Base-by-base conservation (phyloP, 1,140 invertebrate species). In the Pygmarrhopalites habei region DNA sequence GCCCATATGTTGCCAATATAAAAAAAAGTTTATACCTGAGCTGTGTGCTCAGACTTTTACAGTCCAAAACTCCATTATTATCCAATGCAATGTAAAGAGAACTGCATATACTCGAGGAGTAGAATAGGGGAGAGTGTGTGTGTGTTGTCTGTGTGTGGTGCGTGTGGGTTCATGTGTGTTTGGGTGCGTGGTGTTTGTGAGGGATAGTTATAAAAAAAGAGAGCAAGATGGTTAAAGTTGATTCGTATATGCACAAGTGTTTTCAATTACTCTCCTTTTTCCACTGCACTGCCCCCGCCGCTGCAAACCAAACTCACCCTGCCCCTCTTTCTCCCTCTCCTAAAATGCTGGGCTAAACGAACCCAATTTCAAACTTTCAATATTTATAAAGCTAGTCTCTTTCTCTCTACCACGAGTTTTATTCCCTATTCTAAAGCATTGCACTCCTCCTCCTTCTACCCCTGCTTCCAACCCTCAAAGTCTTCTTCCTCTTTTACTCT, bases 311-410 rank as follows among this genome's bases (percentile, higher is more conserved):
- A 41, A n/a, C n/a, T 12, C 39, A 12, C 39, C n/a, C 12, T 12
- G 39, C 12, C n/a, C 39, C 39, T n/a, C 39, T 41, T n/a, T 41
- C 39, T n/a, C 12, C 46, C 19, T 49, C 7, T 12, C 7, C 12
- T 23, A 12, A 10, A 49, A 49, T 10, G 46, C n/a, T n/a, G n/a
- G n/a, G n/a, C n/a, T n/a, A n/a, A 21, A 49, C 7, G 7, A 49
- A 19, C 23, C 47, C 46, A 61, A 61, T 61, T 61, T 61, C 49
- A 21, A 53, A 28, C 47, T 52, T 47, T 52, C 32, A 53, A 61
- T 61, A 61, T 61, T 61, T 61, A 61, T 61, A 47, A 61, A 61
- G 46, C 46, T 39, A n/a, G n/a, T 39, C 17, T 39, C 10, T 17
- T 10, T 39, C 10, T 39, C 7, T 39, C 35, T 39, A 39, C 17